A percentile compares a stretch with the other conserved stretches of the same genome.
Conservation (phyloP, 2,888 invertebrate species). For the Craniophora ligustri region DNA sequence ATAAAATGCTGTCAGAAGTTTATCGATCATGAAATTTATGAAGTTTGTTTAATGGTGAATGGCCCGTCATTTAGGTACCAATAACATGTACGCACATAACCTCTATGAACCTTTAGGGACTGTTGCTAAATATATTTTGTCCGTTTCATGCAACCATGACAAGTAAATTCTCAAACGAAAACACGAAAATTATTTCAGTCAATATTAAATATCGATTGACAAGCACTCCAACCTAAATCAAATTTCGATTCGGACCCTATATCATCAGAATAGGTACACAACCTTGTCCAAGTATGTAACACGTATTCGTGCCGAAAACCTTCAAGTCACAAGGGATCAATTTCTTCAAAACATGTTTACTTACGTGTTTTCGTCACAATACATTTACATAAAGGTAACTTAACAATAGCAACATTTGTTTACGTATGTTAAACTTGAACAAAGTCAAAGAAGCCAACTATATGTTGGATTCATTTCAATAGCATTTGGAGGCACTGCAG, state of each 20-base stretch:
- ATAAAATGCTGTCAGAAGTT: too few relatives aligned
- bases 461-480: conserved; percentile 23
- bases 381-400: conserved; percentile 43
- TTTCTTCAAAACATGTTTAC: conserved; percentile 46
- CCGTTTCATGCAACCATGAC: too few relatives aligned
- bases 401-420: conserved; percentile 47
- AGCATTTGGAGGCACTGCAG: conserved; percentile 4
- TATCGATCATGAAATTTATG: too few relatives aligned
- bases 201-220: conserved; percentile 1
- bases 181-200: conserved; percentile 5
- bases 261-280: conserved; percentile 8
- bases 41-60: too few relatives aligned
- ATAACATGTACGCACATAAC: too few relatives aligned
- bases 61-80: too few relatives aligned
- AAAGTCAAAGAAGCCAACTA: conserved; percentile 42
- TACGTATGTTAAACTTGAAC: conserved; percentile 36
- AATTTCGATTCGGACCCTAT: conserved; percentile 10
- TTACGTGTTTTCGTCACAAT: conserved; percentile 29
- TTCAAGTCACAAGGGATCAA: conserved; percentile 39
- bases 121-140: too few relatives aligned
- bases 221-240: conserved; percentile 20
- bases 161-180: neutral
- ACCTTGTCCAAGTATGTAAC: conserved; percentile 23
- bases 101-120: too few relatives aligned
- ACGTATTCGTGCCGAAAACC: conserved; percentile 34